Conservation (phyloP, 2,797 vertebrate species). For the Yasuhikotakia modesta region DNA sequence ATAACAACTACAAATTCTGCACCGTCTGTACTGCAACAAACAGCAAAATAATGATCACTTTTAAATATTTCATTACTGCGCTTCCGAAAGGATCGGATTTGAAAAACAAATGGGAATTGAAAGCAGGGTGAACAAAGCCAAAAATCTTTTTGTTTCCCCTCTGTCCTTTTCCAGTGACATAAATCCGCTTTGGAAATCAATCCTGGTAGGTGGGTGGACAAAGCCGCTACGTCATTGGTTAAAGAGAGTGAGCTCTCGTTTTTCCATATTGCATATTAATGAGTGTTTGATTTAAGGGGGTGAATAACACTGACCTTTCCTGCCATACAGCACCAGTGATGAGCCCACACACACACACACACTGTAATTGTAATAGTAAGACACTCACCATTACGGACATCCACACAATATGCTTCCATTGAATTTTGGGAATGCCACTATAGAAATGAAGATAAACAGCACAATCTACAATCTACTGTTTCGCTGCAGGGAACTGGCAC, state of each 20-base stretch:
- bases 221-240: slow-evolving; percentile 26
- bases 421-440: background rate
- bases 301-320: slow-evolving; percentile 71
- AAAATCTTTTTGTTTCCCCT: background rate
- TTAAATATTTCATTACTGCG: background rate
- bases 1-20: background rate
- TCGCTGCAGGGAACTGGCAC: background rate
- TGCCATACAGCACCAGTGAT: slow-evolving; percentile 53
- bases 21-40: background rate
- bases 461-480: background rate
- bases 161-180: background rate
- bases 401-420: slow-evolving; percentile 7
- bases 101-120: background rate
- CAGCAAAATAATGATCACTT: background rate
- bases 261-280: slow-evolving; percentile 72
- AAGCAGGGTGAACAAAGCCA: background rate
- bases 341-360: slow-evolving; percentile 26
- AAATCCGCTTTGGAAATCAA: slow-evolving; percentile 12
- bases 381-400: background rate
- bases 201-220: slow-evolving; percentile 5
- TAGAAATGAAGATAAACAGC: background rate
- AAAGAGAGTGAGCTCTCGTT: slow-evolving; percentile 53
- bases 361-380: slow-evolving; percentile 32
- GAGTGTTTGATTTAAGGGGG: slow-evolving; percentile 69
- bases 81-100: background rate